Evolutionary conservation across 2,888 invertebrate species (phyloP).

Genomic region (Oscheius sp.): DNA sequence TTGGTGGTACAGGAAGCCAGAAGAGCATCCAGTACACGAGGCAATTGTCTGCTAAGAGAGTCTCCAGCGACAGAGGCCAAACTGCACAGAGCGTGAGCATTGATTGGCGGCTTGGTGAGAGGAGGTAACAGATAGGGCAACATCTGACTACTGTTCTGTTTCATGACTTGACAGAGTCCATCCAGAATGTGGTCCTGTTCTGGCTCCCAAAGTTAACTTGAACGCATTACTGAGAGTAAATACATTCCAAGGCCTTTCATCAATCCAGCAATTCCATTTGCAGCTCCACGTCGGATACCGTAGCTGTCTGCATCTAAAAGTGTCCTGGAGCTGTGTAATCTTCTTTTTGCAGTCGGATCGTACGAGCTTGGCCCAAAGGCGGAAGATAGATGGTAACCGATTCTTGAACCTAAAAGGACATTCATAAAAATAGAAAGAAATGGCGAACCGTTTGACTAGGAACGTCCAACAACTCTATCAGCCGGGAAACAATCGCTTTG

Average conservation of each 20-base stretch:
- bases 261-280: constrained; percentile 87
- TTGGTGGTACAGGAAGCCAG: constrained; percentile 75
- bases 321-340: too few relatives aligned
- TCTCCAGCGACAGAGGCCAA: constrained; percentile 92
- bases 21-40: constrained; percentile 91
- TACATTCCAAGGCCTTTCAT: constrained; percentile 94
- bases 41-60: constrained; percentile 88
- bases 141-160: constrained; percentile 83
- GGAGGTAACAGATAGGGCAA: constrained; percentile 87
- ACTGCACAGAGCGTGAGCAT: constrained; percentile 88
- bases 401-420: too few relatives aligned
- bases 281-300: constrained; percentile 92
- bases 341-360: too few relatives aligned
- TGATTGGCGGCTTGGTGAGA: constrained; percentile 87
- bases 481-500: constrained; percentile 85
- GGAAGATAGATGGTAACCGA: too few relatives aligned
- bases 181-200: constrained; percentile 91
- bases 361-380: too few relatives aligned
- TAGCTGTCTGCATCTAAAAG: constrained; percentile 88
- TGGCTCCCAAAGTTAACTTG: constrained; percentile 69
- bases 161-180: constrained; percentile 95
- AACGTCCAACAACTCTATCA: constrained; percentile 90
- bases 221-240: too few relatives aligned
- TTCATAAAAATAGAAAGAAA: not conserved
- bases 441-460: constrained; percentile 89